phyloP scores from a whole-genome alignment of 2,888 invertebrate genomes.

The Aspidiotus rigidus region DNA sequence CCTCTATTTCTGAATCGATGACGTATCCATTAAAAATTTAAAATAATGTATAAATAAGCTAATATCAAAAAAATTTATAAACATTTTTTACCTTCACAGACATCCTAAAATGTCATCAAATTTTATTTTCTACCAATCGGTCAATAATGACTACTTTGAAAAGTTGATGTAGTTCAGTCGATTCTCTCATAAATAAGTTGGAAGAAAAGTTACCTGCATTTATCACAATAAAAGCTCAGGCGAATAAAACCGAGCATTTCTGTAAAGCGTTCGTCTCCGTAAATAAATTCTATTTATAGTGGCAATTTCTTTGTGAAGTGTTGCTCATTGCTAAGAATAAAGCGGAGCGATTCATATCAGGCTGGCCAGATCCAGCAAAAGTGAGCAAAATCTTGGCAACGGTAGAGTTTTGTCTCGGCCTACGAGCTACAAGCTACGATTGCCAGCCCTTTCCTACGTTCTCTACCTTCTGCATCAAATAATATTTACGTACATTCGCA shows the following conservation, averaged over 20 bases:
- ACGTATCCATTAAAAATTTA: no score
- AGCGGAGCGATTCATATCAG: conserved; percentile 31
- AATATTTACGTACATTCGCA: conserved; percentile 24
- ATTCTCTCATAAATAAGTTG: no score
- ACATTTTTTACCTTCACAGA: no score
- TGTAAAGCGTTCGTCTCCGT: conserved; percentile 22
- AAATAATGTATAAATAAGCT: no score
- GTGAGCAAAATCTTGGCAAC: conserved; percentile 30
- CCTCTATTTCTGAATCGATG: no score
- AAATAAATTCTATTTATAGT: conserved; percentile 32
- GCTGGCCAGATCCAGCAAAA: conserved; percentile 32
- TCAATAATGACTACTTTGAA: no score
- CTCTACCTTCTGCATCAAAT: conserved; percentile 26
- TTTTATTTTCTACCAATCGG: no score
- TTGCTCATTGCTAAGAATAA: conserved; percentile 33
- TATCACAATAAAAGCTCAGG: background rate
- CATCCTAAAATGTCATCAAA: no score
- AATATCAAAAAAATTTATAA: no score
- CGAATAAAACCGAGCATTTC: conserved; percentile 1
- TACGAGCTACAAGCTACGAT: conserved; percentile 28
- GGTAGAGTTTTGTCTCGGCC: conserved; percentile 27
- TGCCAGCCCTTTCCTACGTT: conserved; percentile 24
- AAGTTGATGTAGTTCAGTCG: no score
- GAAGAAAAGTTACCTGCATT: no score
- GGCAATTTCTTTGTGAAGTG: conserved; percentile 33